Percentiles rank a stretch among this genome's conserved stretches.
Evolutionary conservation across 2,113 vertebrate species (phyloP).

Genomic region (Clupea harengus): DNA sequence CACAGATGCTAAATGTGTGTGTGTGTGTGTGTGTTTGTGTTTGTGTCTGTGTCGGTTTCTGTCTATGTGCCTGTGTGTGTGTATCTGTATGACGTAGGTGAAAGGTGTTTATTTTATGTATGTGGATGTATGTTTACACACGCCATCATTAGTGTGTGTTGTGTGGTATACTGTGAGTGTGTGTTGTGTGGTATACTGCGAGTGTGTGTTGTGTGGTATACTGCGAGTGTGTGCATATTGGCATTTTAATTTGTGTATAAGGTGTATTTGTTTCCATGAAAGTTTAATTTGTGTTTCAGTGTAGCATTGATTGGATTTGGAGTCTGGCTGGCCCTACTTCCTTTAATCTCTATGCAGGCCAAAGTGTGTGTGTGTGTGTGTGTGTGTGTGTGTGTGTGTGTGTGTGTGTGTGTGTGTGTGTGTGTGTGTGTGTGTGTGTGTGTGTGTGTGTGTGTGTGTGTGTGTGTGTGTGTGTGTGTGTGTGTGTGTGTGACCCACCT

Average conservation of each 20-base stretch:
- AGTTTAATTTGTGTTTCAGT: neutral
- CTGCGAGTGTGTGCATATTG: neutral
- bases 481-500: slow-evolving; percentile 27
- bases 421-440: slow-evolving; percentile 19
- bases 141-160: no score
- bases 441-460: slow-evolving; percentile 33
- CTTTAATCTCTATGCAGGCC: neutral
- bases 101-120: no score
- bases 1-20: slow-evolving; percentile 51
- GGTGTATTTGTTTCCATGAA: neutral
- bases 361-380: neutral
- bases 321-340: neutral
- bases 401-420: neutral
- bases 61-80: neutral
- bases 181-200: neutral
- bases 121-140: no score
- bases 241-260: neutral
- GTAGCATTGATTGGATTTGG: neutral
- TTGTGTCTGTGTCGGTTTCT: slow-evolving; percentile 27
- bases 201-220: neutral
- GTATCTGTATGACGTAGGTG: no score
- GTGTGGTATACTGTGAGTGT: no score
- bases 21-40: slow-evolving; percentile 7
- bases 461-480: slow-evolving; percentile 17
- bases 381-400: neutral